Evolutionary conservation across 2,797 vertebrate genomes (phyloP), one percentile per base, ranked within the genome.

Genomic region (Platalea minor): DNA sequence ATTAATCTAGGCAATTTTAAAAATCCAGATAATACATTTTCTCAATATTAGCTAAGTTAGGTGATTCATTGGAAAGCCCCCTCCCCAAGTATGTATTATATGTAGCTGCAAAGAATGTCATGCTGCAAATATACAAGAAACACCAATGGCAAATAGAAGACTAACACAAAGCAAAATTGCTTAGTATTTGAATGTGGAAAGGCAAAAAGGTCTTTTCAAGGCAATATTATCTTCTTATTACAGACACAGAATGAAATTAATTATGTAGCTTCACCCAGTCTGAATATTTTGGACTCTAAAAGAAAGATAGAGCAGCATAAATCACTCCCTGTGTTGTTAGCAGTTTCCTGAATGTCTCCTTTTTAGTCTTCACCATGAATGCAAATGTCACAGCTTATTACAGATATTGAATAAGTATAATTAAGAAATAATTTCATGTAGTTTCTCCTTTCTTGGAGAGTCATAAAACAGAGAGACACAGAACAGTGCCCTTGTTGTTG

Each of bases 391-490:
- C 33, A 72, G 50, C 78, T 94, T 95, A 86, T 93, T 88, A 87
- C 28, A 94, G 78, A 81, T 85, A 60, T 21, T 56, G 88, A 96
- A 45, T 85, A 95, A 78, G 56, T 70, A 92, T 93, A 96, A 97
- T 95, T 96, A 95, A 96, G 73, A 96, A 94, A 81, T 91, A 91
- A 90, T 95, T 93, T 96, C 10, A 77, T 95, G 79, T 91, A 46
- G 65, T 93, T 92, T 94, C 75, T 94, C 65, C 33, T 80, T 91
- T 97, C 94, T 89, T 39, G 41, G 85, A 96, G 45, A 78, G 43
- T 83, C 50, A 69, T 86, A 63, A 96, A 97, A 95, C 59, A 95
- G 72, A 78, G 76, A 68, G 46, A 69, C 76, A 76, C 41, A 92
- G 68, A 97, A 77, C 68, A 92, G 70, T 63, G 41, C 28, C 48